These are phyloP conservation scores for Betta splendens DNA, from an alignment of 2,797 vertebrate species.

Conservation along the genomic window DNA sequence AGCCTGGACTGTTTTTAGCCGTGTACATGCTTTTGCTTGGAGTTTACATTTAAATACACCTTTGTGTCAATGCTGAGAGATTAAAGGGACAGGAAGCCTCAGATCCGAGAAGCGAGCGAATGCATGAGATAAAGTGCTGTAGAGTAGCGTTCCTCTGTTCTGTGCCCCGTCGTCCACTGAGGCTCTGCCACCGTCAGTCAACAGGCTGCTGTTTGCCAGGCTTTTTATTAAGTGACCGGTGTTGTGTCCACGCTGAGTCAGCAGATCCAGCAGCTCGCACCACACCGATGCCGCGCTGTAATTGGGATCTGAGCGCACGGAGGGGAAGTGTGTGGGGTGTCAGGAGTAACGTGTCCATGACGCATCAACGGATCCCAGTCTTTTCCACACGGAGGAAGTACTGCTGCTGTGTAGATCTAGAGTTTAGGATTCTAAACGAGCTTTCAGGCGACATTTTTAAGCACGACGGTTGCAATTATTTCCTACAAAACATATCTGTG, in stretches of 20 bases:
- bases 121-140: conserved; percentile 3
- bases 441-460: no score
- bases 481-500: no score
- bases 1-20: conserved; percentile 17
- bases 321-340: conserved; percentile 34
- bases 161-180: no score
- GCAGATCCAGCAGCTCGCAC: conserved; percentile 55
- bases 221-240: conserved; percentile 56
- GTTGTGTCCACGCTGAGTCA: conserved; percentile 54
- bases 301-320: conserved; percentile 55
- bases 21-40: neutral
- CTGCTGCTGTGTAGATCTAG: conserved; percentile 2
- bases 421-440: conserved; percentile 14
- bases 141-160: no score
- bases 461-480: no score
- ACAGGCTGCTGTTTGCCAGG: conserved; percentile 57
- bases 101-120: conserved; percentile 12
- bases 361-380: conserved; percentile 29
- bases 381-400: no score
- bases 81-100: conserved; percentile 8
- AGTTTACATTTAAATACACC: conserved; percentile 11
- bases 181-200: conserved; percentile 65
- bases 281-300: conserved; percentile 49
- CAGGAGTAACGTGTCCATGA: conserved; percentile 45
- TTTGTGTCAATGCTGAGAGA: conserved; percentile 11